Percentiles rank a stretch among this genome's conserved stretches.
Evolutionary conservation across 2,888 invertebrate genomes (phyloP).

Genomic region (Matsumyia berberina): DNA sequence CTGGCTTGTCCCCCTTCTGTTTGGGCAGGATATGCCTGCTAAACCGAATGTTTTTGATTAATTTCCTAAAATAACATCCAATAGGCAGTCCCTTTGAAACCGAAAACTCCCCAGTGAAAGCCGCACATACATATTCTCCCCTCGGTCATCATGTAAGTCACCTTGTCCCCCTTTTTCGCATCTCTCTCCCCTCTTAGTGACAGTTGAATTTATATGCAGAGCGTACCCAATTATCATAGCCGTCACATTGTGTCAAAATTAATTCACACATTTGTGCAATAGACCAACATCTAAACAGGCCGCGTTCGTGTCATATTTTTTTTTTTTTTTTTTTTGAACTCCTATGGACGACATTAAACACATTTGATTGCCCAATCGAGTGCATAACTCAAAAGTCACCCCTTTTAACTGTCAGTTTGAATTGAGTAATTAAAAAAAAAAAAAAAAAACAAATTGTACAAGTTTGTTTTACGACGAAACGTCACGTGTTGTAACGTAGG

Average conservation of each 20-base stretch:
- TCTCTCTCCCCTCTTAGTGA: slow-evolving; percentile 5
- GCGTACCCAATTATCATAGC: slow-evolving; percentile 48
- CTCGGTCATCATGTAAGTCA: background rate
- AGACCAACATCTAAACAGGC: background rate
- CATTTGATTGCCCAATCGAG: slow-evolving; percentile 58
- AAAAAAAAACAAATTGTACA: slow-evolving; percentile 6
- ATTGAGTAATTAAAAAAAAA: slow-evolving; percentile 50
- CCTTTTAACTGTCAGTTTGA: slow-evolving; percentile 51
- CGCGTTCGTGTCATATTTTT: background rate
- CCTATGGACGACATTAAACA: slow-evolving; percentile 6
- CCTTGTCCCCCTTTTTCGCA: background rate
- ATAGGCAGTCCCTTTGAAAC: too few species aligned
- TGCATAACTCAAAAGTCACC: slow-evolving; percentile 49
- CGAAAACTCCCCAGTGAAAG: too few species aligned
- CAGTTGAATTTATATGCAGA: slow-evolving; percentile 43
- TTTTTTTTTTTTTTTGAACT: too few species aligned
- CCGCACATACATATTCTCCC: too few species aligned
- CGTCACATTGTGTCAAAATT: slow-evolving; percentile 52
- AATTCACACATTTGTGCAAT: slow-evolving; percentile 21
- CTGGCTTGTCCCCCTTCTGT: too few species aligned
- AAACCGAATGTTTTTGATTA: too few species aligned
- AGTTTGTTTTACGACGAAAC: slow-evolving; percentile 22
- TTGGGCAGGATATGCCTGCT: too few species aligned
- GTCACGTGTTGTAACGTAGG: slow-evolving; percentile 32
- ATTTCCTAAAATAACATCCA: too few species aligned